Conservation (phyloP, 2,797 vertebrate genomes). For the Thripadectes ignobilis region DNA sequence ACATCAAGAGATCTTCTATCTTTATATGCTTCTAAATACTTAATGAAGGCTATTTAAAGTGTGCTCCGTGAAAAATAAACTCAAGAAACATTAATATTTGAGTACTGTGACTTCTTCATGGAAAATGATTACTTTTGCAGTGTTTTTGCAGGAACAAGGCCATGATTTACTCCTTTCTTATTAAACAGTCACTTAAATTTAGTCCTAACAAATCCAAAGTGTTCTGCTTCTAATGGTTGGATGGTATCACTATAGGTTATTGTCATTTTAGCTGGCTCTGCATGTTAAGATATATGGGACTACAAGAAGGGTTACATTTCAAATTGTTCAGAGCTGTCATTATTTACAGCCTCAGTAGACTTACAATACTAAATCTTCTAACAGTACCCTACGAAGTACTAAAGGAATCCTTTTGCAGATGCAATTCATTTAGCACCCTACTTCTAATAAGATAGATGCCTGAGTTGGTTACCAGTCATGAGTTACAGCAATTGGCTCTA, state of each 20-base stretch:
- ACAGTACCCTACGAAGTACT: not conserved
- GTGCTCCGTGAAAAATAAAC: slow-evolving; percentile 9
- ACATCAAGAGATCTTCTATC: slow-evolving; percentile 35
- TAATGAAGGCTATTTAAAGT: slow-evolving; percentile 59
- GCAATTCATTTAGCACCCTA: not conserved
- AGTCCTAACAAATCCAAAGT: not conserved
- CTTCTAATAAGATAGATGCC: not conserved
- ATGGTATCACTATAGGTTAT: not conserved
- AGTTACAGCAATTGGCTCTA: not conserved
- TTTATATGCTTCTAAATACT: slow-evolving; percentile 45
- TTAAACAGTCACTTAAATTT: not conserved
- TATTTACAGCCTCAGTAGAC: slow-evolving; percentile 8
- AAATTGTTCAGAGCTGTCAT: not conserved
- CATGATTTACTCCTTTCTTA: not conserved
- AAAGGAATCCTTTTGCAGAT: not conserved
- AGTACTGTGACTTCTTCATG: not conserved
- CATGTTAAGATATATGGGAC: not conserved
- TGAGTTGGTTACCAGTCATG: not conserved
- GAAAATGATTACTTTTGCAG: slow-evolving; percentile 14
- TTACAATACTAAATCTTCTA: not conserved
- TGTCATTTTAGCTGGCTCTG: not conserved
- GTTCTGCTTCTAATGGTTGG: not conserved
- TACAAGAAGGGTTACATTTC: not conserved
- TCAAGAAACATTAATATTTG: slow-evolving; percentile 34
- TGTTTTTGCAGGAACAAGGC: not conserved